Percentiles rank a stretch among this genome's conserved stretches.
Evolutionary conservation across 2,113 vertebrate species (phyloP).

Genomic region (Trogon melanurus): DNA sequence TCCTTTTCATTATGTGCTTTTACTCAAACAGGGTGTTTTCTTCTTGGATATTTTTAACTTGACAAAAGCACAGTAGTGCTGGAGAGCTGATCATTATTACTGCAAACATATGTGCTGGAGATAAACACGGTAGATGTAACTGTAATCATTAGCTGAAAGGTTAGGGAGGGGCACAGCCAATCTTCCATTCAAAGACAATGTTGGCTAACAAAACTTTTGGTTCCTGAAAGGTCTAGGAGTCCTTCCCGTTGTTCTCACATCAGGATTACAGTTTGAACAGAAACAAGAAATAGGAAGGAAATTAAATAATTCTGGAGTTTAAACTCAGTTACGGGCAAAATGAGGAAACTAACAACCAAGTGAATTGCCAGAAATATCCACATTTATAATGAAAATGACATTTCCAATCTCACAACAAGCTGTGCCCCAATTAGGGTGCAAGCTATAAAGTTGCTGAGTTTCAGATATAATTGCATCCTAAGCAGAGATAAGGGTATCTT

Average conservation of each 20-base stretch:
- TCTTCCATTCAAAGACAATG: constrained; percentile 55
- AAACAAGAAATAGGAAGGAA: constrained; percentile 71
- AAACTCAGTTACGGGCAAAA: constrained; percentile 41
- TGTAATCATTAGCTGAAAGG: constrained; percentile 41
- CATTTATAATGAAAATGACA: background rate
- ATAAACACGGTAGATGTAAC: constrained; percentile 44
- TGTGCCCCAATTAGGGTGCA: background rate
- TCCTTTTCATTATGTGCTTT: background rate
- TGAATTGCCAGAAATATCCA: background rate
- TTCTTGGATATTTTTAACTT: constrained; percentile 32
- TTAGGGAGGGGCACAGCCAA: constrained; percentile 34
- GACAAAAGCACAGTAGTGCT: constrained; percentile 51
- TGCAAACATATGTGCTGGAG: background rate
- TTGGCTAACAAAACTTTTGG: constrained; percentile 46
- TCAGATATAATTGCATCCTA: background rate
- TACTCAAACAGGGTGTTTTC: constrained; percentile 24
- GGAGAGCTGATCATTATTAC: constrained; percentile 38
- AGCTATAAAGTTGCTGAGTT: background rate
- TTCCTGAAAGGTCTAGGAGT: constrained; percentile 65
- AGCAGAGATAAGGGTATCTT: background rate
- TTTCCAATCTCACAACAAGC: background rate
- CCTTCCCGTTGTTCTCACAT: constrained; percentile 46
- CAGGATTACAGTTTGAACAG: constrained; percentile 45
- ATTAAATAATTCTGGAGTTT: constrained; percentile 59
- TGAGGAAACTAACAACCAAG: constrained; percentile 46